These are phyloP conservation scores for Clanis bilineata DNA, from an alignment of 2,888 invertebrate species.

Conservation along the genomic window DNA sequence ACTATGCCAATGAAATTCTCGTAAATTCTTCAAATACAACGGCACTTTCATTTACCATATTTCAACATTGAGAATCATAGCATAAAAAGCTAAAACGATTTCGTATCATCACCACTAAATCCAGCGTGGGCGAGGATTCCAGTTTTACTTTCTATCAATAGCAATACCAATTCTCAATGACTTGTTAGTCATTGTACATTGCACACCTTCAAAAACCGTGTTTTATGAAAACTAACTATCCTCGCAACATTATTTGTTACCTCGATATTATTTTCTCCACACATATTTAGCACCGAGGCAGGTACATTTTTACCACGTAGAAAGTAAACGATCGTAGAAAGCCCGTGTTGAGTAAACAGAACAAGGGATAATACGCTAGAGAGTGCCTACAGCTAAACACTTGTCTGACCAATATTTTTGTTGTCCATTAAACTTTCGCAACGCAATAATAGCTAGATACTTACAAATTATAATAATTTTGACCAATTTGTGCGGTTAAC, in stretches of 20 bases:
- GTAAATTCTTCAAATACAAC: neutral
- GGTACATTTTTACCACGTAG: constrained; percentile 21
- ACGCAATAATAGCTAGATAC: constrained; percentile 18
- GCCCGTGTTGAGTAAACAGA: constrained; percentile 43
- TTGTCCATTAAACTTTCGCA: constrained; percentile 11
- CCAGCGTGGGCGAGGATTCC: constrained; percentile 6
- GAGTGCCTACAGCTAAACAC: neutral
- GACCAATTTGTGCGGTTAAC: neutral
- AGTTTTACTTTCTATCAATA: constrained; percentile 17
- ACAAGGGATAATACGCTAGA: constrained; percentile 28
- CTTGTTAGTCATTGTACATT: neutral
- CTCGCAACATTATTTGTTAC: neutral
- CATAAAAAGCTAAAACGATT: neutral
- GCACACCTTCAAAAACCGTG: neutral
- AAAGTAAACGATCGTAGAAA: constrained; percentile 39
- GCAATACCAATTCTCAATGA: neutral
- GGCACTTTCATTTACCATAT: neutral
- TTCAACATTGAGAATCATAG: neutral
- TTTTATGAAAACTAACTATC: neutral
- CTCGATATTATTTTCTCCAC: neutral
- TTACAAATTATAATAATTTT: neutral
- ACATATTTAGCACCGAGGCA: neutral
- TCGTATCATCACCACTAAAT: neutral
- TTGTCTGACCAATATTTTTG: constrained; percentile 9
- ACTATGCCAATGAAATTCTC: neutral